A percentile compares a stretch with the other conserved stretches of the same genome.
These are phyloP conservation scores for Polia nebulosa DNA, from an alignment of 2,888 invertebrate species.

Conservation along the genomic window DNA sequence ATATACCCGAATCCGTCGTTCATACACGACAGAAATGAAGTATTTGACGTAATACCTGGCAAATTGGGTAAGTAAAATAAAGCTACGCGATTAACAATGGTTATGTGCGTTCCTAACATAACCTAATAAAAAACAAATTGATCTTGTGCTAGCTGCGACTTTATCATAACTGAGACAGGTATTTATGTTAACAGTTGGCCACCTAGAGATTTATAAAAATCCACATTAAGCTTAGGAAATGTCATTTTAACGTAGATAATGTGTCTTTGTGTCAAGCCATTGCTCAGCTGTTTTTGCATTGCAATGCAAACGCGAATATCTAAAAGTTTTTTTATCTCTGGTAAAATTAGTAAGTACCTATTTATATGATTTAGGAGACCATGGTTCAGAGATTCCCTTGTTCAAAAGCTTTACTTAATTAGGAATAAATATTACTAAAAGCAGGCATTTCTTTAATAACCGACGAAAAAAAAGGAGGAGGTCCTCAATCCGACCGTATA, in stretches of 20 bases:
- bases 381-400: neutral
- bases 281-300: neutral
- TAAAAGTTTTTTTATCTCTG: neutral
- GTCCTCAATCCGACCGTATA: no score
- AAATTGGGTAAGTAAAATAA: constrained; percentile 94
- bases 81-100: neutral
- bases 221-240: neutral
- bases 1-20: constrained; percentile 94
- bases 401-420: no score
- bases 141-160: constrained; percentile 24
- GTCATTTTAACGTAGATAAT: neutral
- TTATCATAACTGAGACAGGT: neutral
- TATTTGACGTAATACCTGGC: constrained; percentile 96
- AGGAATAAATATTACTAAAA: no score
- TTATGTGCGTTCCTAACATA: neutral
- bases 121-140: neutral
- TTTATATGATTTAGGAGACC: neutral
- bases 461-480: no score
- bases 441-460: no score
- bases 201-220: neutral
- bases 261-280: neutral
- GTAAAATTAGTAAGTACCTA: neutral
- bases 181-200: neutral
- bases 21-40: constrained; percentile 94
- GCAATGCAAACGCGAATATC: neutral